Evolutionary conservation across 2,797 vertebrate genomes (phyloP).

Genomic region (Spatula versicolor): DNA sequence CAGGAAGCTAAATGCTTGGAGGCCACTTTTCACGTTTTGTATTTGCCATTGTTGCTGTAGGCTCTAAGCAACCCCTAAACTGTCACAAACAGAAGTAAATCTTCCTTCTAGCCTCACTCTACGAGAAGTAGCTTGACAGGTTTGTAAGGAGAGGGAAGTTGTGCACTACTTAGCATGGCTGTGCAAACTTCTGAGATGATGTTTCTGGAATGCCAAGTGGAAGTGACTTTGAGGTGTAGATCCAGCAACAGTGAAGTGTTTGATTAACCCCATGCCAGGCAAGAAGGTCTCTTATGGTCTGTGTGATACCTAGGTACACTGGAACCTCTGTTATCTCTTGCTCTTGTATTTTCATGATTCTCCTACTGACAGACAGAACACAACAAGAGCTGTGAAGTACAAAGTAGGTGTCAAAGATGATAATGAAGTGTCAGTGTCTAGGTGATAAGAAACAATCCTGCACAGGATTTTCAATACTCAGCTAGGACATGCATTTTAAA

Average conservation of each 20-base stretch:
- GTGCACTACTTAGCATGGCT: not conserved
- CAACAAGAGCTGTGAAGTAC: not conserved
- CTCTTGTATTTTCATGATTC: not conserved
- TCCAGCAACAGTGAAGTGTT: not conserved
- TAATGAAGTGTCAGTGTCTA: not conserved
- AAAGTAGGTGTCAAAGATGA: not conserved
- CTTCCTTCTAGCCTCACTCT: not conserved
- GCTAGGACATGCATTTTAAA: not conserved
- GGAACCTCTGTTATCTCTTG: not conserved
- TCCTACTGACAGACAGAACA: not conserved
- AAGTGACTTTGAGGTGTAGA: not conserved
- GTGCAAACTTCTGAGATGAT: not conserved
- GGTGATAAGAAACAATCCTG: fast-evolving
- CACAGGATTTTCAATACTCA: not conserved
- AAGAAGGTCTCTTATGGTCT: not conserved
- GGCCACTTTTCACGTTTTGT: not conserved
- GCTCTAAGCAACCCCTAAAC: not conserved
- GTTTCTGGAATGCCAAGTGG: not conserved
- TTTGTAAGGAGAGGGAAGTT: not conserved
- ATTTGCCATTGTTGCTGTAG: not conserved
- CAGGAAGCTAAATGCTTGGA: not conserved
- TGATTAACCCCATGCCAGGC: not conserved
- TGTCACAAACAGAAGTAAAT: not conserved
- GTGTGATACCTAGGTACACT: not conserved
- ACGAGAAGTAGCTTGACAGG: not conserved